phyloP scores from a whole-genome alignment of 2,888 invertebrate genomes.

The Malthinus seriepunctatus region DNA sequence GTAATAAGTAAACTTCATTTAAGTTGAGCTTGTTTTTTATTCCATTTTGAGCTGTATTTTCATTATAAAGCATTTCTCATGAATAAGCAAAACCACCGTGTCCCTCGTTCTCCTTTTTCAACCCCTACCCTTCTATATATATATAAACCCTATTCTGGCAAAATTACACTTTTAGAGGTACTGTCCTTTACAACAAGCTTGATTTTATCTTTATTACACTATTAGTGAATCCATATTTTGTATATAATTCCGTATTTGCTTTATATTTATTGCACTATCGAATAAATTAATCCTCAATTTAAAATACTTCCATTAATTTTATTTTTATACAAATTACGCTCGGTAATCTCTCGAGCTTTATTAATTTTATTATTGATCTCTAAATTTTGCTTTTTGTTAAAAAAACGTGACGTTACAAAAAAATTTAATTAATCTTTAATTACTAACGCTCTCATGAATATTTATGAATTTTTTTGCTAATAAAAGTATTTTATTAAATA shows the following conservation, averaged over 20 bases:
- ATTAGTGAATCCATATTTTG: constrained; percentile 34
- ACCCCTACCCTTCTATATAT: constrained; percentile 36
- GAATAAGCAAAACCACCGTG: constrained; percentile 51
- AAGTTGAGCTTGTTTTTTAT: constrained; percentile 51
- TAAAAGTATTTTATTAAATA: too few relatives aligned
- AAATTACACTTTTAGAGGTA: constrained; percentile 47
- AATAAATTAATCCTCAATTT: constrained; percentile 15
- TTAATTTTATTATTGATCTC: too few relatives aligned
- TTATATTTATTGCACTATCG: constrained; percentile 22
- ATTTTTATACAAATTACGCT: not conserved
- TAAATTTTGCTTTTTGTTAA: too few relatives aligned
- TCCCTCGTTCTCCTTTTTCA: constrained; percentile 37
- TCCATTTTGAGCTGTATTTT: constrained; percentile 51
- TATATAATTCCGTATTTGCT: constrained; percentile 23
- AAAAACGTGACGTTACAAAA: too few relatives aligned
- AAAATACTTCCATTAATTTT: not conserved
- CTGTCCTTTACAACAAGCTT: constrained; percentile 42
- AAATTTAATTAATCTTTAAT: too few relatives aligned
- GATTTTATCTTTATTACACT: constrained; percentile 46
- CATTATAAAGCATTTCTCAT: constrained; percentile 53
- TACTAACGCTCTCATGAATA: too few relatives aligned
- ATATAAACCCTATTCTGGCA: constrained; percentile 47
- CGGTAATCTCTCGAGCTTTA: too few relatives aligned
- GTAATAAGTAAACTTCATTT: constrained; percentile 52
- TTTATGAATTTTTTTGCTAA: too few relatives aligned